Conservation (phyloP, 2,797 vertebrate species). For the Discoglossus pictus region DNA sequence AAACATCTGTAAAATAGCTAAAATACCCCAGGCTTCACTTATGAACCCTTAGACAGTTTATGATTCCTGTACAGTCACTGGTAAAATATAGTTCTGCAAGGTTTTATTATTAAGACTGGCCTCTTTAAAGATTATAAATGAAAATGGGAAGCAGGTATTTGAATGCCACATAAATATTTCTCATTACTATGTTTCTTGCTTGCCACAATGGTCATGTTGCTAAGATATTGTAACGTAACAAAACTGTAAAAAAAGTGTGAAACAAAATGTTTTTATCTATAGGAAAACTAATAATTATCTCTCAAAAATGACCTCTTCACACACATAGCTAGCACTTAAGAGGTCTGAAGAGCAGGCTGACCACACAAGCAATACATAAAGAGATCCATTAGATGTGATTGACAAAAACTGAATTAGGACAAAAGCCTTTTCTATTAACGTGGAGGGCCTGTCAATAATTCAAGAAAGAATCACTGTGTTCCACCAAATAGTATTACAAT, state of each 20-base stretch:
- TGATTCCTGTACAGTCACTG: neutral
- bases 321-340: conserved; percentile 46
- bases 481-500: conserved; percentile 23
- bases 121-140: conserved; percentile 20
- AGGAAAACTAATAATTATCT: conserved; percentile 43
- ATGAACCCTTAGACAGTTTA: neutral
- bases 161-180: conserved; percentile 43
- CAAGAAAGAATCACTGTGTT: conserved; percentile 20
- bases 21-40: neutral
- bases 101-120: conserved; percentile 17
- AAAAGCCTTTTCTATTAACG: conserved; percentile 42
- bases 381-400: conserved; percentile 47
- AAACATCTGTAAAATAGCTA: neutral
- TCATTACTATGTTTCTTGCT: conserved; percentile 25
- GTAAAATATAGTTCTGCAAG: neutral
- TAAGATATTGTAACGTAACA: conserved; percentile 42
- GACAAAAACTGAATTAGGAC: conserved; percentile 47
- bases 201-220: conserved; percentile 44
- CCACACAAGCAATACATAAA: conserved; percentile 41
- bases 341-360: conserved; percentile 38
- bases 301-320: conserved; percentile 44
- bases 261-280: conserved; percentile 44
- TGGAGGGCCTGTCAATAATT: conserved; percentile 35
- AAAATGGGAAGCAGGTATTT: conserved; percentile 32
- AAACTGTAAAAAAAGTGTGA: conserved; percentile 38